A percentile compares a stretch with the other conserved stretches of the same genome.
Conservation (phyloP, 2,888 invertebrate genomes). For the Apotomis betuletana region DNA sequence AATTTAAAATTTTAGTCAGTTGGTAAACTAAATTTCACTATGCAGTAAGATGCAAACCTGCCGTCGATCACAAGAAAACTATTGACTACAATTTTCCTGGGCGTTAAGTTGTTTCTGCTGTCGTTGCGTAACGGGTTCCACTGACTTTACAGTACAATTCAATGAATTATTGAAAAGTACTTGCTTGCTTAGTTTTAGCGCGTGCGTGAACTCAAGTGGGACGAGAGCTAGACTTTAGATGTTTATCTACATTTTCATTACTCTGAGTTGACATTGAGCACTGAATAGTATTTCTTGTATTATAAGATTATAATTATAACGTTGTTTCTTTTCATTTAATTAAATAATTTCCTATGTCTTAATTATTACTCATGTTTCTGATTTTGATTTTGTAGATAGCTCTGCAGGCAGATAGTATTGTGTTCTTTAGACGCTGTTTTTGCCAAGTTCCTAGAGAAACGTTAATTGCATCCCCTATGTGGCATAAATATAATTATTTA, state of each 20-base stretch:
- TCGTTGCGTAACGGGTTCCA: conserved; percentile 50
- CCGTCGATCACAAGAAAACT: neutral
- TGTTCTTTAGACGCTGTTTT: too few relatives aligned
- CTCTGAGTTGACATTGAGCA: neutral
- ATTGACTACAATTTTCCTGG: neutral
- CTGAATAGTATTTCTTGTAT: too few relatives aligned
- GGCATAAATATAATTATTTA: too few relatives aligned
- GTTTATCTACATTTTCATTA: conserved; percentile 14
- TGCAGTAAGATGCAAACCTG: too few relatives aligned
- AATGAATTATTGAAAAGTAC: conserved; percentile 47
- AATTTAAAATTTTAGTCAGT: too few relatives aligned
- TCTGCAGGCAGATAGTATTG: too few relatives aligned
- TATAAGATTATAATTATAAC: too few relatives aligned
- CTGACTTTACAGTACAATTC: conserved; percentile 53
- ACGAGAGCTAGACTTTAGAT: conserved; percentile 22
- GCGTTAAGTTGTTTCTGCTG: conserved; percentile 37
- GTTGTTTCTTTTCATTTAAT: too few relatives aligned
- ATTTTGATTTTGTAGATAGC: too few relatives aligned
- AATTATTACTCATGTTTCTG: too few relatives aligned
- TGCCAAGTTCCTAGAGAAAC: too few relatives aligned
- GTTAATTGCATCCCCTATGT: neutral
- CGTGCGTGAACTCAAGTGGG: conserved; percentile 35
- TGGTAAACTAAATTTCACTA: neutral
- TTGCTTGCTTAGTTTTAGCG: conserved; percentile 31
- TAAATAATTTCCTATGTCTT: too few relatives aligned